phyloP scores from a whole-genome alignment of 1,140 invertebrate species.

The Subanguina moxae region DNA sequence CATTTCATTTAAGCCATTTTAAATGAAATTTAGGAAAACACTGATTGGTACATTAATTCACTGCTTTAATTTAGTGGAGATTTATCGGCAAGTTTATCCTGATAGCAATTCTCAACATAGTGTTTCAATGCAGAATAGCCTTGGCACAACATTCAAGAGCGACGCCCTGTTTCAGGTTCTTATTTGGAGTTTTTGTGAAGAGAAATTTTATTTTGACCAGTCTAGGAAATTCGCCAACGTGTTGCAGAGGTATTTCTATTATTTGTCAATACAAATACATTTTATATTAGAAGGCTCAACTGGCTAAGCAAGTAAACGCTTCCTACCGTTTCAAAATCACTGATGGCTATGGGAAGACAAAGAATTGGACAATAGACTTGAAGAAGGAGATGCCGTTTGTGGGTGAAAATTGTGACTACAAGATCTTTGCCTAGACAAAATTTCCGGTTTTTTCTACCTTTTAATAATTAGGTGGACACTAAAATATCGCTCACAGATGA shows the following conservation, averaged over 20 bases:
- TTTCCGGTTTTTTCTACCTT: too few species aligned
- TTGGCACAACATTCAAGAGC: slow-evolving; percentile 70
- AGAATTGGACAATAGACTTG: slow-evolving; percentile 53
- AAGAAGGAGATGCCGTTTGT: slow-evolving; percentile 49
- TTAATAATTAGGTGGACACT: slow-evolving; percentile 34
- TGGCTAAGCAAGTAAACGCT: slow-evolving; percentile 72
- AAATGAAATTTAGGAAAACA: too few species aligned
- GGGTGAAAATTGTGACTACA: slow-evolving; percentile 16
- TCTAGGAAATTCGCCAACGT: slow-evolving; percentile 69
- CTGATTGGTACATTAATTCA: too few species aligned
- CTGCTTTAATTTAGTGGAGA: slow-evolving; percentile 64
- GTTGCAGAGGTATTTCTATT: slow-evolving; percentile 70
- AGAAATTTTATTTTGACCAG: background rate
- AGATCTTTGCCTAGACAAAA: background rate
- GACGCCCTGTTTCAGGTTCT: slow-evolving; percentile 69
- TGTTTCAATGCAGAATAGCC: slow-evolving; percentile 35
- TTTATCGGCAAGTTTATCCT: slow-evolving; percentile 81
- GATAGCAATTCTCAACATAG: slow-evolving; percentile 36
- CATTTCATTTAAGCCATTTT: too few species aligned
- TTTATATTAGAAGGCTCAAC: slow-evolving; percentile 72
- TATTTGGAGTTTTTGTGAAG: background rate
- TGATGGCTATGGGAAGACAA: slow-evolving; percentile 34
- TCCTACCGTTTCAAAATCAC: slow-evolving; percentile 53
- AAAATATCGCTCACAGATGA: slow-evolving; percentile 52
- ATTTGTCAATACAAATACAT: slow-evolving; percentile 72